phyloP scores from a whole-genome alignment of 2,797 vertebrate species.

The Capromys pilorides region DNA sequence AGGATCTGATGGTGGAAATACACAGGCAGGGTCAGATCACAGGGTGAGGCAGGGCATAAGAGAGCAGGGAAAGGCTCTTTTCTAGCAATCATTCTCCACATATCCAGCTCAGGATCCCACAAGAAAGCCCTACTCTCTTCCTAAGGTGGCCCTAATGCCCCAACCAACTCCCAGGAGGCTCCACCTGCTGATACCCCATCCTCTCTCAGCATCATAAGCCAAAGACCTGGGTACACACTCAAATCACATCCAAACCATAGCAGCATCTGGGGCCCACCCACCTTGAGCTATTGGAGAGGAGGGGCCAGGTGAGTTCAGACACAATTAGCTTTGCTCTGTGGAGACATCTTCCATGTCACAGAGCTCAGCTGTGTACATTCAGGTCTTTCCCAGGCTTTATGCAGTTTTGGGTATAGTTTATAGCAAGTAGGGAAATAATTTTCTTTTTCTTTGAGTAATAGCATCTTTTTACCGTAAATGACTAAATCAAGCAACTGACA shows the following conservation, averaged over 20 bases:
- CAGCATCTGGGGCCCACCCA: fast-evolving
- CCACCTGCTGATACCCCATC: background rate
- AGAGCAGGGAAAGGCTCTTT: background rate
- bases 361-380: background rate
- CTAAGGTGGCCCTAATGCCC: too few species aligned
- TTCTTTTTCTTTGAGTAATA: background rate
- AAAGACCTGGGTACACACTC: background rate
- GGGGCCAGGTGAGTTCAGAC: background rate
- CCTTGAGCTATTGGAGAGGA: background rate
- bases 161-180: background rate
- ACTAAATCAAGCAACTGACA: background rate
- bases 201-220: background rate
- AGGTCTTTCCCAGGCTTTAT: background rate
- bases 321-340: too few species aligned
- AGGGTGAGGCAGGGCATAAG: background rate
- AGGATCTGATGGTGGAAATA: background rate
- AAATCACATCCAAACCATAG: background rate
- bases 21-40: background rate
- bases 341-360: fast-evolving
- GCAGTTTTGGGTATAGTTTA: background rate
- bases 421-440: background rate
- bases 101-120: too few species aligned
- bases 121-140: background rate
- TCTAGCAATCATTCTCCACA: background rate
- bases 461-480: background rate